A percentile compares a stretch with the other conserved stretches of the same genome.
Conservation (phyloP, 2,888 invertebrate genomes). For the Pyralis farinalis region DNA sequence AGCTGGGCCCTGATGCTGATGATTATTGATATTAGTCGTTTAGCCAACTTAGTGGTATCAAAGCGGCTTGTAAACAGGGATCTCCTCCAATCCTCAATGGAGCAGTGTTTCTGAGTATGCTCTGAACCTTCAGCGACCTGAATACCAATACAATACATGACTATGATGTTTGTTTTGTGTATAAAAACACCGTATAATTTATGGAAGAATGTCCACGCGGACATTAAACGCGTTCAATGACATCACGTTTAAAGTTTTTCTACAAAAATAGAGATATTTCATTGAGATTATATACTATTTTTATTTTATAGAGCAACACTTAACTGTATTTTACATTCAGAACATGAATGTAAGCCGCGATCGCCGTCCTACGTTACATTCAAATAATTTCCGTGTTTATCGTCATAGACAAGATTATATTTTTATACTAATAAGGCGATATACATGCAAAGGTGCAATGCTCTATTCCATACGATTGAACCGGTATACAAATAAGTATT, state of each 20-base stretch:
- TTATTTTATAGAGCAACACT: background rate
- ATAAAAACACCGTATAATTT: background rate
- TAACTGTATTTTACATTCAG: slow-evolving; percentile 1
- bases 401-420: background rate
- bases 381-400: slow-evolving; percentile 13
- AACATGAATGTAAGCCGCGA: background rate
- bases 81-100: no score
- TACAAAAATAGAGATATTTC: background rate
- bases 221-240: background rate
- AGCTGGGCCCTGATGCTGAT: no score
- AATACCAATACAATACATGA: no score
- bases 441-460: background rate
- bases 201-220: background rate
- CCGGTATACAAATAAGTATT: no score
- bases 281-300: no score
- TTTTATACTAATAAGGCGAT: background rate
- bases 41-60: no score
- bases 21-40: no score
- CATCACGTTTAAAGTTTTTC: background rate
- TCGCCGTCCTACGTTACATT: slow-evolving; percentile 4
- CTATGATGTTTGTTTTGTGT: no score
- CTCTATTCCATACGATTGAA: background rate
- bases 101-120: no score
- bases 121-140: no score
- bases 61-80: no score